These are phyloP conservation scores for Gadus macrocephalus DNA, from an alignment of 2,113 vertebrate genomes.

Conservation along the genomic window DNA sequence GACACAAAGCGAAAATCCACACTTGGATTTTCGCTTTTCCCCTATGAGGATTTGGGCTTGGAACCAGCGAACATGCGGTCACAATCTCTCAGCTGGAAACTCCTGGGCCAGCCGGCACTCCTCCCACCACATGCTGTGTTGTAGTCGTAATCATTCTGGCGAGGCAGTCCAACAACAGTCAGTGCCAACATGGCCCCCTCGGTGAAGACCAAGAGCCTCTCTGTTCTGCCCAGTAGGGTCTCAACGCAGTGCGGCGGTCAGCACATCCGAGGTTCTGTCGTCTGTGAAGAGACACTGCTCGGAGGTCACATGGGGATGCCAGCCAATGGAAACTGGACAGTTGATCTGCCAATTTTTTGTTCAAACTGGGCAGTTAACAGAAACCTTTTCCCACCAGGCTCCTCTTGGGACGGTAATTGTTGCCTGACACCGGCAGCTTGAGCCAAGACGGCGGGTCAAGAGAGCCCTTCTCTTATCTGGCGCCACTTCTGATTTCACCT, in stretches of 20 bases:
- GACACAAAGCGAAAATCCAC: too few species aligned
- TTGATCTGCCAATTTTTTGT: not conserved
- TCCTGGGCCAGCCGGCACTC: slow-evolving; percentile 2
- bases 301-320: too few species aligned
- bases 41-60: slow-evolving; percentile 5
- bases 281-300: slow-evolving; percentile 15
- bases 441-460: slow-evolving; percentile 40
- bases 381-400: slow-evolving; percentile 13
- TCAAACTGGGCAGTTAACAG: slow-evolving; percentile 6
- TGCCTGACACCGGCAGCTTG: not conserved
- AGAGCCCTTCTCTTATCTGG: slow-evolving; percentile 32
- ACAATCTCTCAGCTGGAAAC: not conserved
- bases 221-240: slow-evolving; percentile 21
- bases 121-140: slow-evolving; percentile 2
- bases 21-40: too few species aligned
- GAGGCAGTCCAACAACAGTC: slow-evolving; percentile 17
- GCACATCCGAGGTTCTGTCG: slow-evolving; percentile 30
- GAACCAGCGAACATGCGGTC: slow-evolving; percentile 10
- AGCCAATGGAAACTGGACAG: too few species aligned
- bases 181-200: not conserved
- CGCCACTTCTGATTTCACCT: slow-evolving; percentile 35
- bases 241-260: slow-evolving; percentile 26
- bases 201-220: slow-evolving; percentile 26
- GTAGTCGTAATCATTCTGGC: slow-evolving; percentile 12
- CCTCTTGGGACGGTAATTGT: slow-evolving; percentile 1